Evolutionary conservation across 2,797 vertebrate genomes (phyloP).

Genomic region (Ceryle rudis): DNA sequence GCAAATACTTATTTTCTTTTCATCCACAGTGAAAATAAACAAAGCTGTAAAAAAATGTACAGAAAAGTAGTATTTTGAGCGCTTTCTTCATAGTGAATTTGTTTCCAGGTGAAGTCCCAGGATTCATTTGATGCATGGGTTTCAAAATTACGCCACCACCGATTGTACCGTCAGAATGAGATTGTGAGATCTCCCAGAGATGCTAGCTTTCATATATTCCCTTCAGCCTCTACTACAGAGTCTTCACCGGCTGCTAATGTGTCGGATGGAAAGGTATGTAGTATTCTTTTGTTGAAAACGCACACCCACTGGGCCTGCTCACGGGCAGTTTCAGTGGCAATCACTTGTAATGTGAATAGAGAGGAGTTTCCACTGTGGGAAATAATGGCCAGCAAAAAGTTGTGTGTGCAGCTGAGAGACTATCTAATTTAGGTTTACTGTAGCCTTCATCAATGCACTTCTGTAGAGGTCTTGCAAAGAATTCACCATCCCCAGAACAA

Average conservation of each 20-base stretch:
- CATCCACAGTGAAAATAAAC: neutral
- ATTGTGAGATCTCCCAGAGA: slow-evolving; percentile 96
- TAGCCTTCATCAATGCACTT: neutral
- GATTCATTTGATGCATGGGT: slow-evolving; percentile 98
- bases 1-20: neutral
- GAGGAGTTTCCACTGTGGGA: neutral
- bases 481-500: neutral
- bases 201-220: slow-evolving; percentile 91
- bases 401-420: neutral
- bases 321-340: neutral
- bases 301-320: neutral
- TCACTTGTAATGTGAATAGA: neutral
- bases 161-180: slow-evolving; percentile 97
- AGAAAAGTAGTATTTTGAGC: neutral
- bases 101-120: slow-evolving; percentile 93
- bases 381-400: neutral
- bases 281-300: neutral
- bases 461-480: neutral
- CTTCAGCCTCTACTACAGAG: slow-evolving; percentile 87
- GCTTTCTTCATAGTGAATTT: neutral
- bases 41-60: neutral
- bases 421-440: neutral
- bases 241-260: slow-evolving; percentile 88
- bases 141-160: slow-evolving; percentile 93
- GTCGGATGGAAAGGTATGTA: slow-evolving; percentile 88